Percentiles rank a stretch among this genome's conserved stretches.
Conservation (phyloP, 1,140 invertebrate genomes). For the Aethina tumida region DNA sequence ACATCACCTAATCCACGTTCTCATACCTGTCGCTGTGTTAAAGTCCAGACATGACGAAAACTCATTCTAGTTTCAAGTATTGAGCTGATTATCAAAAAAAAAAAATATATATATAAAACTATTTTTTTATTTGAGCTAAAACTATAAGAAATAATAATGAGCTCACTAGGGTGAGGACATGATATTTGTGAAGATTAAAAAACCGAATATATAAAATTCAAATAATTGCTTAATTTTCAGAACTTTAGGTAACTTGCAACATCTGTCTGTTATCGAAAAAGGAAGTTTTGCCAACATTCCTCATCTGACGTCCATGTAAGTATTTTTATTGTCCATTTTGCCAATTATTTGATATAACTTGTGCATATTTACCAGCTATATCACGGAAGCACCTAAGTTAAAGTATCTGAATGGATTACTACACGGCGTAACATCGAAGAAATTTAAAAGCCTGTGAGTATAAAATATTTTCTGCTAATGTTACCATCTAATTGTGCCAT, state of each 20-base stretch:
- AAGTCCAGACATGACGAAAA: too few species aligned
- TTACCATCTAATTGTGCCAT: slow-evolving; percentile 4
- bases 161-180: neutral
- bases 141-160: slow-evolving; percentile 1
- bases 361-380: slow-evolving; percentile 42
- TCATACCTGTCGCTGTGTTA: too few species aligned
- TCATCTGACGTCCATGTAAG: slow-evolving; percentile 40
- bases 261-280: slow-evolving; percentile 37
- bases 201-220: neutral
- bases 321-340: slow-evolving; percentile 1
- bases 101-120: neutral
- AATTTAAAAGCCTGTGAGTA: slow-evolving; percentile 44
- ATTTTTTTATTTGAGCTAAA: neutral
- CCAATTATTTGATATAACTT: slow-evolving; percentile 7
- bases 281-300: slow-evolving; percentile 38
- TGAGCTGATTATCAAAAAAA: neutral
- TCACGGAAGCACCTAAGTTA: slow-evolving; percentile 41
- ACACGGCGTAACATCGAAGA: slow-evolving; percentile 35
- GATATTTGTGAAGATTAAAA: neutral
- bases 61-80: too few species aligned
- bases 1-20: too few species aligned
- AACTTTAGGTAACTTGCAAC: slow-evolving; percentile 35
- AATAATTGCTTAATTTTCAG: slow-evolving; percentile 28
- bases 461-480: slow-evolving; percentile 38
- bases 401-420: slow-evolving; percentile 35